A percentile compares a stretch with the other conserved stretches of the same genome.
These are phyloP conservation scores for Rhagoletis pomonella DNA, from an alignment of 1,140 invertebrate genomes.

Conservation along the genomic window DNA sequence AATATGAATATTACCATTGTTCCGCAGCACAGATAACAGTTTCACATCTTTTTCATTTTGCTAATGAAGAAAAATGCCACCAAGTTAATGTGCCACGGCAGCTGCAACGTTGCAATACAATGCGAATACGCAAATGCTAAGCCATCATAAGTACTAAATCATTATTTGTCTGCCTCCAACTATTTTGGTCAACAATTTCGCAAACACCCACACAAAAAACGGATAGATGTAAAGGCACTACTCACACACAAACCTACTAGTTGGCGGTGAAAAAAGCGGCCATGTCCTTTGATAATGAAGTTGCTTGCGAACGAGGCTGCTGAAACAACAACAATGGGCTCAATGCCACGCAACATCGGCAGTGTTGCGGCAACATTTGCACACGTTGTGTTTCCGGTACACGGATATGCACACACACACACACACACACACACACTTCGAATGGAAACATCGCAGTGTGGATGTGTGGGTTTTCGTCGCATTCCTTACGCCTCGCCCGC, in stretches of 20 bases:
- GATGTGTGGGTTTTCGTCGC: not conserved
- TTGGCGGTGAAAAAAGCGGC: conserved; percentile 1
- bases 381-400: conserved; percentile 16
- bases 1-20: no score
- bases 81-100: not conserved
- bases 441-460: not conserved
- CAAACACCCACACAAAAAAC: not conserved
- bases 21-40: not conserved
- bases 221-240: not conserved
- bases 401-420: not conserved
- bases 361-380: conserved; percentile 41
- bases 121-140: not conserved
- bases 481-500: no score
- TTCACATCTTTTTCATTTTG: not conserved
- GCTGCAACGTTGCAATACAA: not conserved
- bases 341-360: conserved; percentile 24
- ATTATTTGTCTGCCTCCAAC: conserved; percentile 23
- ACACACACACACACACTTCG: not conserved
- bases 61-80: conserved; percentile 22
- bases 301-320: not conserved
- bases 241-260: not conserved
- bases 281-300: conserved; percentile 3
- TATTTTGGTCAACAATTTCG: not conserved
- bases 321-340: not conserved
- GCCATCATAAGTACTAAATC: not conserved